These are phyloP conservation scores for Tinea pellionella DNA, from an alignment of 2,888 invertebrate species.

Conservation along the genomic window DNA sequence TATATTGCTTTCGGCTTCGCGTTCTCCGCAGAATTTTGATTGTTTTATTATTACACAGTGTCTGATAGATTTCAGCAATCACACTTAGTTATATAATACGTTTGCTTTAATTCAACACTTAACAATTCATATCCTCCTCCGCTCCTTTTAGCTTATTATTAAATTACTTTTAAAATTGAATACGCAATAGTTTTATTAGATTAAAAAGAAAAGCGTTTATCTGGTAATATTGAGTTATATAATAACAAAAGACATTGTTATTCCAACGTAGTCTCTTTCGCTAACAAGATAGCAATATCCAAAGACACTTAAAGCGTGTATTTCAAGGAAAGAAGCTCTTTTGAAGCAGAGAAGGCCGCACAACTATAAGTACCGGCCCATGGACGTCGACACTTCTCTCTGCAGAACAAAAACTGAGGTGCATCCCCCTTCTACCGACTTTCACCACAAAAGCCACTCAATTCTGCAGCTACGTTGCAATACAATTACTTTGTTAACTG, in stretches of 20 bases:
- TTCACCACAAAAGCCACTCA: constrained; percentile 3
- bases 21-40: constrained; percentile 54
- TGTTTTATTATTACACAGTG: constrained; percentile 35
- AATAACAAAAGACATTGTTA: neutral
- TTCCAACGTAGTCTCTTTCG: neutral
- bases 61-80: constrained; percentile 1
- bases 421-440: neutral
- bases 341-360: neutral
- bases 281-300: constrained; percentile 3
- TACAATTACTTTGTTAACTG: neutral
- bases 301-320: neutral
- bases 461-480: constrained; percentile 1
- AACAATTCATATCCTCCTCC: no score
- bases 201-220: neutral
- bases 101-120: neutral
- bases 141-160: no score
- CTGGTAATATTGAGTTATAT: neutral
- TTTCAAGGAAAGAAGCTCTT: constrained; percentile 2
- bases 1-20: constrained; percentile 50
- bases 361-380: neutral
- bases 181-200: no score
- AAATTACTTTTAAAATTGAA: neutral
- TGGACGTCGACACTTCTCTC: neutral
- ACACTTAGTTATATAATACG: neutral
- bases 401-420: neutral